Evolutionary conservation across 2,888 invertebrate species (phyloP).

Genomic region (Agelastica alni): DNA sequence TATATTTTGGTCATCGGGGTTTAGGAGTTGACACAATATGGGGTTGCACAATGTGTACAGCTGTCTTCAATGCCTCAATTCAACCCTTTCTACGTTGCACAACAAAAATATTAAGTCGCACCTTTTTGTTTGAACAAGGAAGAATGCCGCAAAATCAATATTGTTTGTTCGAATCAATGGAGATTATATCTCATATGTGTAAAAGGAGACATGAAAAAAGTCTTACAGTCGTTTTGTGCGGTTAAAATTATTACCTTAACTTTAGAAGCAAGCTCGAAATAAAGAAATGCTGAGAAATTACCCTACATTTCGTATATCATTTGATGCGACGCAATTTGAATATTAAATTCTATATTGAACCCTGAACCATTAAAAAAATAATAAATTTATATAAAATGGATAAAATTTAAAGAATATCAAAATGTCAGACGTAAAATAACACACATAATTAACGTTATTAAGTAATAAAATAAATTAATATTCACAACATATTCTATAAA

Average conservation of each 20-base stretch:
- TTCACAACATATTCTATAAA: no score
- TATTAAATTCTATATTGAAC: no score
- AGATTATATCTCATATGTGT: constrained; percentile 5
- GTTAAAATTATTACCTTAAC: not conserved
- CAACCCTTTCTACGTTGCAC: constrained; percentile 28
- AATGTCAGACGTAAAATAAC: no score
- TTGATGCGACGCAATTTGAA: no score
- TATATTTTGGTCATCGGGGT: constrained; percentile 34
- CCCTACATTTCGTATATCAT: no score
- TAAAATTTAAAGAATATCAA: no score
- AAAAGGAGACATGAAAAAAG: constrained; percentile 6
- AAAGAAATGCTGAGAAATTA: no score
- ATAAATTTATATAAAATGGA: no score
- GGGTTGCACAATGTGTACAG: constrained; percentile 24
- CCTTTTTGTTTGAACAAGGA: constrained; percentile 29
- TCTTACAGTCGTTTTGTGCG: constrained; percentile 7
- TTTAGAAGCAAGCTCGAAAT: no score
- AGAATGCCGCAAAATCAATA: constrained; percentile 28
- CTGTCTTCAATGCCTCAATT: constrained; percentile 26
- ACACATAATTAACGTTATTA: no score
- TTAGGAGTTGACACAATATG: constrained; percentile 29
- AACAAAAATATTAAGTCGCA: constrained; percentile 30
- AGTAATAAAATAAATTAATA: no score
- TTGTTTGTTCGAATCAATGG: constrained; percentile 15
- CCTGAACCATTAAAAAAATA: no score